Percentiles rank a stretch among this genome's conserved stretches.
These are phyloP conservation scores for Drosophila saltans DNA, from an alignment of 1,140 invertebrate genomes.

Conservation along the genomic window DNA sequence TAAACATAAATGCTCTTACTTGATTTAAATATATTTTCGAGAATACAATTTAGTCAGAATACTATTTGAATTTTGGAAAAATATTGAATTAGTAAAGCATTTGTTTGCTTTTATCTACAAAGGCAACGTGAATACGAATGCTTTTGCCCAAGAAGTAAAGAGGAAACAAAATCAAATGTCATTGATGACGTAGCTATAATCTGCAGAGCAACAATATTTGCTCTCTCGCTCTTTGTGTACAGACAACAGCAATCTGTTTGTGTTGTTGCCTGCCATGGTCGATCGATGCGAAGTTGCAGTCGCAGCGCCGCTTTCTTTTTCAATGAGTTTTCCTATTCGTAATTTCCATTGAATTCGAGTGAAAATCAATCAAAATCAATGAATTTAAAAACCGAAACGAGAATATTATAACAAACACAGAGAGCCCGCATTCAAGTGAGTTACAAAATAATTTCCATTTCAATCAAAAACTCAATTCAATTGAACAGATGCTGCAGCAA, in stretches of 20 bases:
- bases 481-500: constrained; percentile 9
- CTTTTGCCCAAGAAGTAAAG: too few relatives aligned
- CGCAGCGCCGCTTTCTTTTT: constrained; percentile 11
- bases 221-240: neutral
- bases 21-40: too few relatives aligned
- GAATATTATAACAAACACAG: constrained; percentile 5
- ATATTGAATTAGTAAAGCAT: too few relatives aligned
- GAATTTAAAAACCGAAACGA: constrained; percentile 4
- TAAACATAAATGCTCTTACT: too few relatives aligned
- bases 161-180: neutral
- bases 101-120: too few relatives aligned
- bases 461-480: constrained; percentile 9
- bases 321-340: constrained; percentile 25
- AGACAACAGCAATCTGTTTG: neutral
- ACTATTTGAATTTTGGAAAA: too few relatives aligned
- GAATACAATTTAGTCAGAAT: too few relatives aligned
- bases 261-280: neutral
- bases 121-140: too few relatives aligned
- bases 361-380: constrained; percentile 19
- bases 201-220: neutral
- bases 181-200: neutral
- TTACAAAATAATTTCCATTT: constrained; percentile 5
- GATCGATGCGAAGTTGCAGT: constrained; percentile 1
- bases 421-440: constrained; percentile 15
- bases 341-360: constrained; percentile 25